Conservation (phyloP, 2,888 invertebrate species). For the Cerastis rubricosa region DNA sequence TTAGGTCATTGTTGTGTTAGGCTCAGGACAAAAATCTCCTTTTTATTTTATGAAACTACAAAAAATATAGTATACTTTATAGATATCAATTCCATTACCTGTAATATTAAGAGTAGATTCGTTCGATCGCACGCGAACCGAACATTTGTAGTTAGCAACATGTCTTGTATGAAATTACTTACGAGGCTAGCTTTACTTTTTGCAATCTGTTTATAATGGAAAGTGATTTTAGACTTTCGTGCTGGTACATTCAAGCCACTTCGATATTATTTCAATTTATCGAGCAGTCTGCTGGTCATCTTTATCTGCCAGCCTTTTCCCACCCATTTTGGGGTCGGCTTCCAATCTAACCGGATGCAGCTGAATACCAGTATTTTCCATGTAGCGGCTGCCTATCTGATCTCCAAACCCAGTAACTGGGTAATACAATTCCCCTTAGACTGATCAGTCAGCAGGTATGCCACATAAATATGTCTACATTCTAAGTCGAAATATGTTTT, state of each 20-base stretch:
- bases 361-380: neutral
- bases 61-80: slow-evolving; percentile 23
- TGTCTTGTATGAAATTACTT: slow-evolving; percentile 54
- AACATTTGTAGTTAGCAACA: slow-evolving; percentile 67
- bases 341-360: neutral
- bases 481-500: neutral
- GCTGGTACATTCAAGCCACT: neutral
- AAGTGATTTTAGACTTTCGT: slow-evolving; percentile 8
- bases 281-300: neutral
- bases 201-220: slow-evolving; percentile 30
- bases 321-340: neutral
- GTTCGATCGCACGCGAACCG: slow-evolving; percentile 65
- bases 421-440: neutral
- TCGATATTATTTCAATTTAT: neutral
- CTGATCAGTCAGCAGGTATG: neutral
- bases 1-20: neutral
- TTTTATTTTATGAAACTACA: slow-evolving; percentile 18
- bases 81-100: slow-evolving; percentile 56
- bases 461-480: neutral
- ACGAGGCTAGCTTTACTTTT: slow-evolving; percentile 35
- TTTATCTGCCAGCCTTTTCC: neutral
- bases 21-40: neutral
- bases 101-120: slow-evolving; percentile 54
- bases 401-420: neutral
- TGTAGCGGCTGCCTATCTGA: neutral